Evolutionary conservation across 2,888 invertebrate species (phyloP), one percentile per base, ranked within the genome.

Genomic region (Thyatira batis): DNA sequence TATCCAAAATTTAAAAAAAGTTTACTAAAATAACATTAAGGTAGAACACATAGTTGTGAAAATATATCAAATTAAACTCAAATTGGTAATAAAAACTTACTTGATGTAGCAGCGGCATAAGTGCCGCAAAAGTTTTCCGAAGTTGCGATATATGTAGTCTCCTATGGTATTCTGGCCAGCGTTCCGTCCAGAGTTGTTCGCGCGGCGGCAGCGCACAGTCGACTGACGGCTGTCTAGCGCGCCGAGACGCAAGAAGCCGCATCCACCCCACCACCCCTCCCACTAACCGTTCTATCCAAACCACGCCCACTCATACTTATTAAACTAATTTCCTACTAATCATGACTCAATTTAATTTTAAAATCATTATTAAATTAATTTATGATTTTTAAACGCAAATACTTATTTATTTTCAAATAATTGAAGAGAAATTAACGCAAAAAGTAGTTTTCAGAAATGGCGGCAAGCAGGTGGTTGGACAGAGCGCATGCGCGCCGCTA

Each of bases 71-170:
- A 45, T 45, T 20, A 23, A 46, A 53, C 6, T 39, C 27, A 39
- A 43, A 61, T 2, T 1, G 2, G 13, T 54, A 54, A 57, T 50
- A 51, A 46, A 53, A 52, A 78, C 83, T 84, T 17, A 86, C 90
- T 78, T 83, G 85, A 69, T 85, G 89, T 66, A 91, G 63, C 45
- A 89, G 82, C 85, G 90, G 87, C 90, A 91, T 91, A 56, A 58
- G 60, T 75, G 80, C 86, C 84, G 84, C 80, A 64, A 66, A 78
- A 78, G 55, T 77, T 81, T 73, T 60, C 51, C 57, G 51, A 82
- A 84, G 77, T 82, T 79, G 61, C 69, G 68, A 71, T 64, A 53
- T 60, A 54, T 54, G 61, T 55, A 52, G 53, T 65, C 17, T 72
- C 63, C 60, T 57, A 65, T 50, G 57, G 44, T 56, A 52, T 60